Evolutionary conservation across 2,113 vertebrate species (phyloP).

Genomic region (Lontra canadensis): DNA sequence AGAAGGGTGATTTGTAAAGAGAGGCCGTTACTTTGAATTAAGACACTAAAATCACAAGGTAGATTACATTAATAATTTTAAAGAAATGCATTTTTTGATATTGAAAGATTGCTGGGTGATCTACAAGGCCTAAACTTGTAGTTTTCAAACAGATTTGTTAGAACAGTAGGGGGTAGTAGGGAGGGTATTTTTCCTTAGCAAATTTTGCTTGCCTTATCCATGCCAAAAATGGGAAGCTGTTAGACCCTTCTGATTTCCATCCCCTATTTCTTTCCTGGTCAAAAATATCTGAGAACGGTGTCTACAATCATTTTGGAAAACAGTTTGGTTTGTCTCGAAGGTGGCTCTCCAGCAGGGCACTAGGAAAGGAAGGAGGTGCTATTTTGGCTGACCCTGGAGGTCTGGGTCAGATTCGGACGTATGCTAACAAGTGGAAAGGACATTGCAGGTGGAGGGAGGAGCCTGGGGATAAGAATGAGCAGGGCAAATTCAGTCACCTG

Average conservation of each 20-base stretch:
- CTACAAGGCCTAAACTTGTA: not conserved
- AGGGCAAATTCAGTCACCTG: not conserved
- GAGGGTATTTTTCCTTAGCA: not conserved
- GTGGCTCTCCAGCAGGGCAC: not conserved
- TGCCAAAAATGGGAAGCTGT: not conserved
- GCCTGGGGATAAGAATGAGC: not conserved
- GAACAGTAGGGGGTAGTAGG: not conserved
- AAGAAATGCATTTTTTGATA: not conserved
- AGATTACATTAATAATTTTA: not conserved
- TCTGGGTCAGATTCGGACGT: not conserved
- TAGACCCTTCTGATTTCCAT: not conserved
- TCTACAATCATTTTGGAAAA: not conserved
- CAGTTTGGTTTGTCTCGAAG: not conserved
- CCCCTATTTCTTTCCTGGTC: not conserved
- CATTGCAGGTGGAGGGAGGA: not conserved
- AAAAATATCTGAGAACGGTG: not conserved
- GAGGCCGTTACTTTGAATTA: not conserved
- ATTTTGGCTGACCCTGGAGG: constrained; percentile 14
- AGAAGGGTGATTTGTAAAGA: not conserved
- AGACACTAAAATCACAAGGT: not conserved
- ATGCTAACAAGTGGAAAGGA: not conserved
- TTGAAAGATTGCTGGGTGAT: not conserved
- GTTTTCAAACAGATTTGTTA: not conserved
- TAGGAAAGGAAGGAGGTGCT: not conserved
- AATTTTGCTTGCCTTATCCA: not conserved